These are phyloP conservation scores for Holotrichia oblita DNA, from an alignment of 1,140 invertebrate species.

Conservation along the genomic window DNA sequence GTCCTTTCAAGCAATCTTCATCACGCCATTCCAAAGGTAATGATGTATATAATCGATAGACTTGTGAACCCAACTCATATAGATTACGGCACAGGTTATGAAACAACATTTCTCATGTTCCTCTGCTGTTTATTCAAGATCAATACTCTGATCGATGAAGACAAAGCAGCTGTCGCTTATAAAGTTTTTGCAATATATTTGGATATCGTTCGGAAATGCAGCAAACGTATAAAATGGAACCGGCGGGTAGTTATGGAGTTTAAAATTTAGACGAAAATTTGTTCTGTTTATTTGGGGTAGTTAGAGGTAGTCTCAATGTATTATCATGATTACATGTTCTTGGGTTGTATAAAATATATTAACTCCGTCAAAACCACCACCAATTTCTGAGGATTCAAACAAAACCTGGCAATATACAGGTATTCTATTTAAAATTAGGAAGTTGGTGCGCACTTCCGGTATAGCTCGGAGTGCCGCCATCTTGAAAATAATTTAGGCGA, in stretches of 20 bases:
- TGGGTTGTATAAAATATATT: slow-evolving; percentile 97
- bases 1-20: slow-evolving; percentile 75
- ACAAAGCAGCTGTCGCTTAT: too few relatives aligned
- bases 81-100: slow-evolving; percentile 99
- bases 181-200: too few relatives aligned
- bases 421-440: too few relatives aligned
- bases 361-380: slow-evolving; percentile 95
- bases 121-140: too few relatives aligned
- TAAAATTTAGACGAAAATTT: slow-evolving; percentile 99
- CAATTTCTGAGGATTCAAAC: slow-evolving; percentile 99
- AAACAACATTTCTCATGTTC: slow-evolving; percentile 97
- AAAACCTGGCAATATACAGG: too few relatives aligned
- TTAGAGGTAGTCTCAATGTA: slow-evolving; percentile 78
- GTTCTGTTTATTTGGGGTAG: slow-evolving; percentile 99
- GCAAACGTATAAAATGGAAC: slow-evolving; percentile 95
- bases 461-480: too few relatives aligned
- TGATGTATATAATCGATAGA: slow-evolving; percentile 87
- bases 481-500: too few relatives aligned
- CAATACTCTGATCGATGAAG: too few relatives aligned
- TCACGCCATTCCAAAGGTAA: slow-evolving; percentile 82
- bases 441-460: too few relatives aligned
- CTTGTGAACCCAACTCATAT: slow-evolving; percentile 98
- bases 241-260: slow-evolving; percentile 98
- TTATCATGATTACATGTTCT: too few relatives aligned
- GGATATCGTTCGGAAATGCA: slow-evolving; percentile 88